These are phyloP conservation scores for Antheraea assamensis DNA, from an alignment of 2,888 invertebrate genomes.

Conservation along the genomic window DNA sequence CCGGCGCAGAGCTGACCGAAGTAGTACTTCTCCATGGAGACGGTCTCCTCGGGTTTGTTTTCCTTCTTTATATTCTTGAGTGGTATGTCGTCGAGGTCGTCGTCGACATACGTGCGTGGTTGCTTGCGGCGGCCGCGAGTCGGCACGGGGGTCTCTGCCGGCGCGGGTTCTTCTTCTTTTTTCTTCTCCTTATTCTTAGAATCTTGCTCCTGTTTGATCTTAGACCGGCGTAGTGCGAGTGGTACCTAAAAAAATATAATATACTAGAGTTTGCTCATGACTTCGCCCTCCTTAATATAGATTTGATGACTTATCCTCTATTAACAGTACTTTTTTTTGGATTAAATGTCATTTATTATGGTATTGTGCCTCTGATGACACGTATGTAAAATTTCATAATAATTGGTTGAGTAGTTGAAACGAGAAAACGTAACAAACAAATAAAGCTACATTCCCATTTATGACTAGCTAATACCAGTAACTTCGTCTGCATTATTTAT, in stretches of 20 bases:
- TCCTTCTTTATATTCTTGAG: conserved; percentile 73
- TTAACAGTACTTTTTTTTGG: too few relatives aligned
- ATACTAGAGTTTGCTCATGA: too few relatives aligned
- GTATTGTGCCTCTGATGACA: too few relatives aligned
- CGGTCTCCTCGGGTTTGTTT: conserved; percentile 66
- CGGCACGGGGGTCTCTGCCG: conserved; percentile 24
- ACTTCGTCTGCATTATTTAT: too few relatives aligned
- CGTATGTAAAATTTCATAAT: too few relatives aligned
- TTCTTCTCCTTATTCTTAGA: conserved; percentile 46
- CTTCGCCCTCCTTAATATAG: too few relatives aligned
- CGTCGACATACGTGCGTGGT: conserved; percentile 61
- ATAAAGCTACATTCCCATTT: too few relatives aligned
- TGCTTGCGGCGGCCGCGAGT: conserved; percentile 57
- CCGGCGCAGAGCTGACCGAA: conserved; percentile 80
- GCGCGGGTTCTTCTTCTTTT: conserved; percentile 36
- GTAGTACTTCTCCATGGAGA: conserved; percentile 84
- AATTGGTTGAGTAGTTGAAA: too few relatives aligned
- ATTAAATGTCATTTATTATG: too few relatives aligned
- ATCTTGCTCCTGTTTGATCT: conserved; percentile 68
- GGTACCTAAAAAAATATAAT: conserved; percentile 51
- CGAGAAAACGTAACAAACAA: too few relatives aligned
- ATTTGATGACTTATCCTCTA: too few relatives aligned
- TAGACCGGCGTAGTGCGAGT: conserved; percentile 64
- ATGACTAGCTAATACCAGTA: too few relatives aligned
- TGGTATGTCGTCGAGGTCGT: conserved; percentile 67